Evolutionary conservation across 2,113 vertebrate species (phyloP).

Genomic region (Etheostoma spectabile): DNA sequence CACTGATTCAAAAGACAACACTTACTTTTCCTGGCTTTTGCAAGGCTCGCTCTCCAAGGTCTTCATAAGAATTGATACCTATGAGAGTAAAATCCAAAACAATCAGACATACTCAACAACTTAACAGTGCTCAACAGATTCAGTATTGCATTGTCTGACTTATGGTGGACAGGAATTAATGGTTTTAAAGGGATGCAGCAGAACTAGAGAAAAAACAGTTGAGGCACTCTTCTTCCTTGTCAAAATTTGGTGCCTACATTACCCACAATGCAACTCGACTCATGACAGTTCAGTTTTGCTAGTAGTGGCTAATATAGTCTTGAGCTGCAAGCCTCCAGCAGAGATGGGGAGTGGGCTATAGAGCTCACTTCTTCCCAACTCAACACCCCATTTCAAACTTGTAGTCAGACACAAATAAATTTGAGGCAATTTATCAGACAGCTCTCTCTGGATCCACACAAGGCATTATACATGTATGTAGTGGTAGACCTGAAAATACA

Average conservation of each 20-base stretch:
- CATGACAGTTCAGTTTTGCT: neutral
- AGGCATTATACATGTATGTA: neutral
- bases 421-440: neutral
- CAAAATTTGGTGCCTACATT: neutral
- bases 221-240: neutral
- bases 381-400: neutral
- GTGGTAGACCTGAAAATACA: neutral
- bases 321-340: neutral
- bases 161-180: neutral
- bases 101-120: neutral
- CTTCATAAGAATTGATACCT: constrained; percentile 95
- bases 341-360: neutral
- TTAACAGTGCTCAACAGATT: neutral
- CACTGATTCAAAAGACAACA: constrained; percentile 28
- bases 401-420: neutral
- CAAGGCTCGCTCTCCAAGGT: constrained; percentile 91
- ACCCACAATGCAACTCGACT: constrained; percentile 8
- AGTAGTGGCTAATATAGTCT: neutral
- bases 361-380: neutral
- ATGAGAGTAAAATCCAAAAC: constrained; percentile 11
- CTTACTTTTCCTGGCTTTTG: constrained; percentile 90
- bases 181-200: neutral
- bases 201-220: neutral
- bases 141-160: neutral
- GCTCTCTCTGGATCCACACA: neutral